Conservation (phyloP, 2,797 vertebrate genomes). For the Mus minutoides region DNA sequence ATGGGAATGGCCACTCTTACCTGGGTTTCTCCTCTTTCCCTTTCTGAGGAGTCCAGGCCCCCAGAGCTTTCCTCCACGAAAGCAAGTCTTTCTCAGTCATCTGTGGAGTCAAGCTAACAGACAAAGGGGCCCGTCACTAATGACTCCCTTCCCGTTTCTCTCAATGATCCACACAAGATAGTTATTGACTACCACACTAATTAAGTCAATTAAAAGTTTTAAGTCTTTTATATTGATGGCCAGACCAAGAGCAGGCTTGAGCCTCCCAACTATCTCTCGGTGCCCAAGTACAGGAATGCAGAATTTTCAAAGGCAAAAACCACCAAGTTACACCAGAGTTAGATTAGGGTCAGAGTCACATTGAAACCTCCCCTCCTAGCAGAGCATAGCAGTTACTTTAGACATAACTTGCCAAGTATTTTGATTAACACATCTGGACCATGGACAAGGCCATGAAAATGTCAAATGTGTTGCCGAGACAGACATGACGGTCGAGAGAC, state of each 20-base stretch:
- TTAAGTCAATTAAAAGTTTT: not conserved
- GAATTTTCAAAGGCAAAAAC: not conserved
- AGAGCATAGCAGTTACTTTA: not conserved
- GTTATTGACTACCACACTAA: not conserved
- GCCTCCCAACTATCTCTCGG: not conserved
- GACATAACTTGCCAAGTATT: not conserved
- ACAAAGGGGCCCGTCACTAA: not conserved
- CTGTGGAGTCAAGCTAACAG: not conserved
- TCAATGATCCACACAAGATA: not conserved
- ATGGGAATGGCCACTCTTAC: not conserved
- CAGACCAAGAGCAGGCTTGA: not conserved
- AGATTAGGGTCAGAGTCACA: not conserved
- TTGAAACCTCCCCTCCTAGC: not conserved
- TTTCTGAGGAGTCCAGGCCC: not conserved
- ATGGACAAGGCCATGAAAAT: not conserved
- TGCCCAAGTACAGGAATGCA: not conserved
- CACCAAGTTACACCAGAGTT: not conserved
- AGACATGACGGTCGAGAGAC: not conserved
- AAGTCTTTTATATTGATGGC: not conserved
- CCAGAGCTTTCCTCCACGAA: not conserved
- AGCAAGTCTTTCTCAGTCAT: not conserved
- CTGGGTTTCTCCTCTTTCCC: not conserved
- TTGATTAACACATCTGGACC: not conserved
- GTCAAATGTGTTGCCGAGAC: not conserved
- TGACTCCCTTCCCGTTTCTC: not conserved